Evolutionary conservation across 2,113 vertebrate species (phyloP).

Genomic region (Lasiurus borealis): DNA sequence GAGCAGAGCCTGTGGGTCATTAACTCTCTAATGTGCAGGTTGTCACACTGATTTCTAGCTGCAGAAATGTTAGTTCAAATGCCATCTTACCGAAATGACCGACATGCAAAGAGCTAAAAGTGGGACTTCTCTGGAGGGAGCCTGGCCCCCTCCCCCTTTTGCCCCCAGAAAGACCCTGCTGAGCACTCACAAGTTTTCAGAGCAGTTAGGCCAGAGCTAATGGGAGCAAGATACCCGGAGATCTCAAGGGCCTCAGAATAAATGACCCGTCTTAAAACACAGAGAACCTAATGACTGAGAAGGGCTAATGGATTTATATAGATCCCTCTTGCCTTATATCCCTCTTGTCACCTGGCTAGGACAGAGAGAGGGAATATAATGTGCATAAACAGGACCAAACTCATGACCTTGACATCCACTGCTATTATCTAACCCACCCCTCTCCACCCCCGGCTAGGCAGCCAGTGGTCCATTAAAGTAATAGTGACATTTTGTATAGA

Average conservation of each 20-base stretch:
- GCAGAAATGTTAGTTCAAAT: not conserved
- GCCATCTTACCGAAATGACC: not conserved
- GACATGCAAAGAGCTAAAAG: not conserved
- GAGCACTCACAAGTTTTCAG: not conserved
- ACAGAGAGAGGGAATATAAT: not conserved
- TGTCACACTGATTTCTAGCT: conserved; percentile 33
- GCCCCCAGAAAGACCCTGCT: not conserved
- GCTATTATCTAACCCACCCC: not conserved
- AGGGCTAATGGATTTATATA: not conserved
- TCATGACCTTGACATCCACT: not conserved
- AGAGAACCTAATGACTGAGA: not conserved
- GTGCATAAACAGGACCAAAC: not conserved
- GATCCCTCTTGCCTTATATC: not conserved
- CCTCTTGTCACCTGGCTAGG: not conserved
- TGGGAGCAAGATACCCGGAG: not conserved
- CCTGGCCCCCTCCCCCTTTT: not conserved
- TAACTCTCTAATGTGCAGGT: not conserved
- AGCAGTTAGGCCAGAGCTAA: not conserved
- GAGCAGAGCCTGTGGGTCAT: not conserved
- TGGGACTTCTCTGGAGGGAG: not conserved
- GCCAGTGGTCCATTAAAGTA: not conserved
- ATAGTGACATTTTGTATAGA: not conserved
- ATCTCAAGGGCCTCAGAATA: not conserved
- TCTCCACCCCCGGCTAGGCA: not conserved
- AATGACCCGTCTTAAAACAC: not conserved